Percentiles rank a stretch among this genome's conserved stretches.
These are phyloP conservation scores for Brachionus sp. DNA, from an alignment of 1,140 invertebrate genomes.

Conservation along the genomic window DNA sequence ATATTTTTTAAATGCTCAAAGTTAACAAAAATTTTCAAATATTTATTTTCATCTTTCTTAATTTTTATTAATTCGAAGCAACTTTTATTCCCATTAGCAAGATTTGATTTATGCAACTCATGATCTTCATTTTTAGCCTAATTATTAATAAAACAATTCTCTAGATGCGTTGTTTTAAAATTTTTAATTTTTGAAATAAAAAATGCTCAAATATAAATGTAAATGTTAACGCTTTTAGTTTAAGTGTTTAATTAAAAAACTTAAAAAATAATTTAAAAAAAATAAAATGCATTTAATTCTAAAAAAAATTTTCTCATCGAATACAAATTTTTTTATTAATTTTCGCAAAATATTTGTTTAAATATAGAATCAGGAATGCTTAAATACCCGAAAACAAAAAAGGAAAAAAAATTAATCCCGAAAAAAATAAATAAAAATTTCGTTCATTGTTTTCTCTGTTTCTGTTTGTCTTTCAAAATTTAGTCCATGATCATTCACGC, in stretches of 20 bases:
- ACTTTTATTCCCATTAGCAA: no score
- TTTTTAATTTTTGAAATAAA: background rate
- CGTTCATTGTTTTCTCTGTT: background rate
- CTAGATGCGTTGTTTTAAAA: background rate
- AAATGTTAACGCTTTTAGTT: background rate
- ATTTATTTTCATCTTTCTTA: no score
- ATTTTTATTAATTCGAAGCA: no score
- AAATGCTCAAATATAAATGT: background rate
- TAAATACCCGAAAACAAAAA: background rate
- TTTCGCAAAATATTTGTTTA: background rate
- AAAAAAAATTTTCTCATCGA: background rate
- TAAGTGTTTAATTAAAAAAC: background rate
- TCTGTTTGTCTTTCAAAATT: background rate
- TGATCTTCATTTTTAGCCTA: no score
- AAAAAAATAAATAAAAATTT: conserved; percentile 30
- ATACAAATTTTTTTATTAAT: background rate
- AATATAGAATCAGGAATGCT: background rate
- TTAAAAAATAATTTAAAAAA: background rate
- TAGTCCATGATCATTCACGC: background rate
- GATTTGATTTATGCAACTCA: no score
- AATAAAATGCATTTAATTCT: background rate
- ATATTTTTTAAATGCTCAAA: background rate
- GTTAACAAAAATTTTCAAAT: no score
- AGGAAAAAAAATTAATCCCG: background rate
- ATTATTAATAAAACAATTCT: no score